Percentiles rank a stretch among this genome's conserved stretches.
These are phyloP conservation scores for Parambassis ranga DNA, from an alignment of 2,797 vertebrate genomes.

Conservation along the genomic window DNA sequence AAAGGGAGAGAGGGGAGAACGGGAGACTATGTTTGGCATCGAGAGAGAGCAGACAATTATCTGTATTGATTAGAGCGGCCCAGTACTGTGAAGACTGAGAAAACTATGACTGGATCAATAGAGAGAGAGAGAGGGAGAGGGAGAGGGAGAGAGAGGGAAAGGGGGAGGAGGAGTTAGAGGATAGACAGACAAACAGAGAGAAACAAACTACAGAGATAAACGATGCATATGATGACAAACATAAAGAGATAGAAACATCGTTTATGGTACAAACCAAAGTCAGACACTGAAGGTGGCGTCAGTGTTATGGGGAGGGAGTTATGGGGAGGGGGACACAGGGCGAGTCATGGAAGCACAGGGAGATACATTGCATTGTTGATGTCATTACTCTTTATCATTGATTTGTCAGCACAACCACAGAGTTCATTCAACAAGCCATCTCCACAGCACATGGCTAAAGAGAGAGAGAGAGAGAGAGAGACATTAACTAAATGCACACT, in stretches of 20 bases:
- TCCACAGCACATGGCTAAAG: conserved; percentile 38
- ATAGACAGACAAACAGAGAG: conserved; percentile 66
- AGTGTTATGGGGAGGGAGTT: conserved; percentile 13
- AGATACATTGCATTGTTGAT: conserved; percentile 69
- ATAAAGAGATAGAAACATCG: conserved; percentile 52
- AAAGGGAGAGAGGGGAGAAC: conserved; percentile 68
- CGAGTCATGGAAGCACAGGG: conserved; percentile 54
- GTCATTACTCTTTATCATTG: conserved; percentile 77
- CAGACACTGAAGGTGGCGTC: conserved; percentile 43
- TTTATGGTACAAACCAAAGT: conserved; percentile 53
- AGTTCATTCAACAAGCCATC: conserved; percentile 70
- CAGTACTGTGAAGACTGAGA: conserved; percentile 85
- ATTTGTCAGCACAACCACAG: conserved; percentile 73
- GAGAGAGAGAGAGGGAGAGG: conserved; percentile 56
- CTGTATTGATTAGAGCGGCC: conserved; percentile 86
- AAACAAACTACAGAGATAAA: conserved; percentile 67
- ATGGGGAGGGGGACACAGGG: neutral
- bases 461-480: conserved; percentile 9
- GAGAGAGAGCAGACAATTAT: conserved; percentile 85
- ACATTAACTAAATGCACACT: conserved; percentile 30
- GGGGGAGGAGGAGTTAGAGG: conserved; percentile 45
- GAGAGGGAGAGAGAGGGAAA: conserved; percentile 17
- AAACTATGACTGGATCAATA: conserved; percentile 87
- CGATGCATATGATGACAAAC: conserved; percentile 61
- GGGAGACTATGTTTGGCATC: conserved; percentile 79